phyloP scores from a whole-genome alignment of 2,888 invertebrate genomes.

The Dryomyza anilis region DNA sequence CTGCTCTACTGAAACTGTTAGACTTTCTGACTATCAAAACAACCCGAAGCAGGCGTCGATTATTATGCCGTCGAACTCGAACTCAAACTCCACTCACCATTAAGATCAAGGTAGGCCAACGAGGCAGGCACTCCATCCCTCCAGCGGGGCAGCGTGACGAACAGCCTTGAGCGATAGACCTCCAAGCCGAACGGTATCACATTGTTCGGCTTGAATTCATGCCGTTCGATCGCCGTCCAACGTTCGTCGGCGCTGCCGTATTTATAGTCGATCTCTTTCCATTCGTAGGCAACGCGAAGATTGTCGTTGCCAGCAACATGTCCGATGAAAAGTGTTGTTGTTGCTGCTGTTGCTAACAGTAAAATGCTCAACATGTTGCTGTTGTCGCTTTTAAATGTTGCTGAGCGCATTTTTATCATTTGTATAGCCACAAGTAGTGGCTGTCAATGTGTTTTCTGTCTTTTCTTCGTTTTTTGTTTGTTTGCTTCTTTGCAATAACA shows the following conservation, averaged over 20 bases:
- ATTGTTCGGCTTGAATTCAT: constrained; percentile 71
- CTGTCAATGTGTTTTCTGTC: no score
- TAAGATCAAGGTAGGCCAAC: constrained; percentile 73
- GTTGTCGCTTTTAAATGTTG: neutral
- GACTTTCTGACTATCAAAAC: no score
- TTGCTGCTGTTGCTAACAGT: constrained; percentile 2
- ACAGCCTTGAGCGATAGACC: constrained; percentile 71
- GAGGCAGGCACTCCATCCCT: constrained; percentile 75
- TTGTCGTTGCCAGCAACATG: constrained; percentile 65
- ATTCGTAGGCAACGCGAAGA: constrained; percentile 72
- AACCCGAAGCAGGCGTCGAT: neutral
- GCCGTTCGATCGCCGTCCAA: constrained; percentile 66
- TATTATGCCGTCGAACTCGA: neutral
- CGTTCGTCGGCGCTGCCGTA: constrained; percentile 66
- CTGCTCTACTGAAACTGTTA: no score
- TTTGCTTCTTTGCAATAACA: no score
- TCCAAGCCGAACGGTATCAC: constrained; percentile 78
- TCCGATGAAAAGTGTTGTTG: neutral
- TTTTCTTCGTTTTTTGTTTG: no score
- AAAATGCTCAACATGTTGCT: neutral
- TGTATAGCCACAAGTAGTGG: no score
- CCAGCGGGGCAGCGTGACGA: constrained; percentile 79
- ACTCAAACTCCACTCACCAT: constrained; percentile 64
- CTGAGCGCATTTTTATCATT: no score
- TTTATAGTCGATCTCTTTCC: constrained; percentile 75